Base-by-base conservation (phyloP, 1,140 invertebrate genomes). In the Popillia japonica region DNA sequence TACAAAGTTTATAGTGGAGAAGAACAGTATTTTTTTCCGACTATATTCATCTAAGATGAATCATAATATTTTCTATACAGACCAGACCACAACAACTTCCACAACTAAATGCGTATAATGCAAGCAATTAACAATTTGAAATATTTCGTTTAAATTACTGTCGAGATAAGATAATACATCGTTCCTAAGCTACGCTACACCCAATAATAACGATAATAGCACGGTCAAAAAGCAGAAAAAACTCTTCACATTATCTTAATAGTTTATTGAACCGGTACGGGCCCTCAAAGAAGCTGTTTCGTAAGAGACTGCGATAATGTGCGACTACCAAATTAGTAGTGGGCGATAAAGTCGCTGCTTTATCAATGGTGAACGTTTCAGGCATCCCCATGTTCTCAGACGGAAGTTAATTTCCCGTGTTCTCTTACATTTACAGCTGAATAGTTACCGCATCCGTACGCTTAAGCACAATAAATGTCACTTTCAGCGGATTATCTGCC, bases 291-390 rank as follows among this genome's bases (percentile, higher is more conserved):
- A 6, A 14, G 48, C 6, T 55, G 48, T 55, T 55, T 55, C 48
- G 48, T 55, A 55, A 55, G 2, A 55, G 48, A 7, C 48, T n/a
- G 17, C 14, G 48, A 55, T 55, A 55, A 55, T 7, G 48, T n/a
- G 48, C 48, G 48, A 55, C 48, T 55, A 55, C 48, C 48, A 55
- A 55, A 55, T 55, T 55, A 55, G 48, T 55, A n/a, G 48, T 55
- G 17, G n/a, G 48, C 48, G 48, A 55, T 55, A 55, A 55, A 55
- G 14, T 55, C 48, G 48, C 11, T 17, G 14, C 48, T 17, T 55
- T 55, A 55, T 55, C 48, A 55, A 55, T 55, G 17, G 48, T 17
- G 48, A 55, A 55, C 48, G 48, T 55, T 55, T 55, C 17, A 55
- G 48, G 48, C 14, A 55, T 55, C 48, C n/a, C 48, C 14, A 55